Conservation (phyloP, 2,113 vertebrate genomes). For the Uria lomvia region DNA sequence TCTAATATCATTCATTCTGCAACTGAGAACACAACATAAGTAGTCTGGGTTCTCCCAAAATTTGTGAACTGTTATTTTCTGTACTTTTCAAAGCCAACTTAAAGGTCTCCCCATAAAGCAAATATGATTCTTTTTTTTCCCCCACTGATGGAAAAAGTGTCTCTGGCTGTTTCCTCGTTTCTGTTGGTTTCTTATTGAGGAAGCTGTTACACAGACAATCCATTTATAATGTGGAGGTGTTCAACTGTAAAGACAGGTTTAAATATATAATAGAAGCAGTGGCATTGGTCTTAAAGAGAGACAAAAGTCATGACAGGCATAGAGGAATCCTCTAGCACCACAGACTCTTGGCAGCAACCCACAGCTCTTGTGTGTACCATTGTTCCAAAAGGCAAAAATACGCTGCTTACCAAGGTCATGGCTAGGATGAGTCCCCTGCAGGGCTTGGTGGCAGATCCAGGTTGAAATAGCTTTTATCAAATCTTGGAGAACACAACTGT, state of each 20-base stretch:
- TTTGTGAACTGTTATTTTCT: conserved; percentile 19
- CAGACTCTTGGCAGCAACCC: background rate
- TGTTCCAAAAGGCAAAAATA: background rate
- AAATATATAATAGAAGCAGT: background rate
- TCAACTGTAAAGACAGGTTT: background rate
- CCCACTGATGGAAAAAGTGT: background rate
- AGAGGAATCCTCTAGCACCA: background rate
- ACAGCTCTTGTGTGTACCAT: background rate
- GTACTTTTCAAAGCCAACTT: background rate
- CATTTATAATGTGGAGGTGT: background rate
- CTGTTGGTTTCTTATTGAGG: background rate
- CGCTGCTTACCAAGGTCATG: background rate
- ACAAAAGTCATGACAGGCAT: accelerated
- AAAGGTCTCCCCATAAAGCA: background rate
- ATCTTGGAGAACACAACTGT: background rate
- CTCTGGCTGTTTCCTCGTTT: background rate
- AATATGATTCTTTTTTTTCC: background rate
- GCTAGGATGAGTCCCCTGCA: background rate
- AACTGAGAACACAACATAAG: background rate
- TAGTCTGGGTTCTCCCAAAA: background rate
- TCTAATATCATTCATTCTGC: conserved; percentile 18
- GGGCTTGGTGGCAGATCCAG: background rate
- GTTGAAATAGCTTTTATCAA: background rate
- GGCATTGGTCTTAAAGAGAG: background rate
- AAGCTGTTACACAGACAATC: background rate